Base-by-base conservation (phyloP, 1,140 invertebrate species). In the Euura lappo region DNA sequence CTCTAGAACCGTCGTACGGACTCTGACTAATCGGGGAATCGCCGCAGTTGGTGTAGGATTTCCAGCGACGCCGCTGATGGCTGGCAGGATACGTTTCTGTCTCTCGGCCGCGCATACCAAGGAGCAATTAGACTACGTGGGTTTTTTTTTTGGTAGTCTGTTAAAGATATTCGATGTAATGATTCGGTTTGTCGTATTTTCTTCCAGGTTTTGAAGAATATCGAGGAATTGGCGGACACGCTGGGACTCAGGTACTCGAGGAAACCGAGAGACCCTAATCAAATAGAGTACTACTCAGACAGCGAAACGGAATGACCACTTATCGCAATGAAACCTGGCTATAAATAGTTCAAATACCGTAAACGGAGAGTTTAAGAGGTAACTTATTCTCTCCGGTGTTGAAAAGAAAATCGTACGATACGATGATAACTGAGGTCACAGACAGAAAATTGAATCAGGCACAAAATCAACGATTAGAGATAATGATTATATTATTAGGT, bases 21-120 rank as follows among this genome's bases (percentile, higher is more conserved):
- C 93, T 74, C 89, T 98, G 80, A 92, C 94, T 70, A 91, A 91
- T 74, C 88, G 93, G 72, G 94, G 96, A 69, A 93, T 99, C 72
- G 98, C 97, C 42, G 93, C 93, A 8, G 98, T 99, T 4, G 97
- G 98, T 72, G 98, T 99, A 72, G 97, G 97, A 72, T 99, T 98
- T 89, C 98, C 99, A 70, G 98, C 98, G 45, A 99, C 98, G n/a
- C 95, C 97, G 65, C 91, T 99, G 71, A 95, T 97, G 89, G 93
- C 96, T 88, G 95, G 96, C 42, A 91, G 98, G 82, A 97, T 97
- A 75, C 88, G 98, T 77, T 98, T 99, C 88, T 99, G 98, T 84
- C 87, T 99, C 60, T 99, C 97, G 45, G 98, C 98, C 65, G 93
- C 96, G 42, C 98, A 99, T 85, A 97, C 97, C 42, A 97, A 97